Percentiles rank a stretch among this genome's conserved stretches.
Evolutionary conservation across 2,113 vertebrate species (phyloP).

Genomic region (Lathamus discolor): DNA sequence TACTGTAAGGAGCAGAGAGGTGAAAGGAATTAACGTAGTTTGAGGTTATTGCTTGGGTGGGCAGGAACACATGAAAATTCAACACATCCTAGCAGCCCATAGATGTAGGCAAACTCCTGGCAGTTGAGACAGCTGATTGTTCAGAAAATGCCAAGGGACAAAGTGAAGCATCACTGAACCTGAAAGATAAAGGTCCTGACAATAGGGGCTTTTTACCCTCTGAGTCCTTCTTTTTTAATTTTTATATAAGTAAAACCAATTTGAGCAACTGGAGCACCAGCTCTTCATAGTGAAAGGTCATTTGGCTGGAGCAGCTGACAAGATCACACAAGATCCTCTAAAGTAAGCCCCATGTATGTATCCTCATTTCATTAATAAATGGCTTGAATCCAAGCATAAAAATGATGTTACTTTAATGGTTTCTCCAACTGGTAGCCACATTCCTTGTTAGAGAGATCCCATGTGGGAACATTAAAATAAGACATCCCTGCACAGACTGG

Average conservation of each 20-base stretch:
- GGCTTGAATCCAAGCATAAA: constrained; percentile 37
- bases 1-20: neutral
- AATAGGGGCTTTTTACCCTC: constrained; percentile 30
- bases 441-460: constrained; percentile 48
- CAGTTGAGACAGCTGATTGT: constrained; percentile 23
- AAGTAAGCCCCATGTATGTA: constrained; percentile 28
- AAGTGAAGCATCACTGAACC: constrained; percentile 52
- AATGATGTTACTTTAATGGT: constrained; percentile 15
- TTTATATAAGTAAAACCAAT: constrained; percentile 43
- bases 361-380: constrained; percentile 25
- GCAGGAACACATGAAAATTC: constrained; percentile 36
- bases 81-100: neutral
- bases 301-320: neutral
- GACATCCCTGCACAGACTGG: neutral
- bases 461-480: constrained; percentile 25
- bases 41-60: constrained; percentile 33
- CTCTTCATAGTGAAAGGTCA: constrained; percentile 17
- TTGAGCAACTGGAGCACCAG: constrained; percentile 14
- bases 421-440: constrained; percentile 44
- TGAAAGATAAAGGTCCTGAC: constrained; percentile 54
- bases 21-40: neutral
- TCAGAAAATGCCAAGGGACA: constrained; percentile 47
- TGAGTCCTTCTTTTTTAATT: neutral
- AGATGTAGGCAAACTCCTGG: constrained; percentile 12
- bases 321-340: neutral